These are phyloP conservation scores for Oceanodroma tethys DNA, from an alignment of 2,113 vertebrate genomes.

Conservation along the genomic window DNA sequence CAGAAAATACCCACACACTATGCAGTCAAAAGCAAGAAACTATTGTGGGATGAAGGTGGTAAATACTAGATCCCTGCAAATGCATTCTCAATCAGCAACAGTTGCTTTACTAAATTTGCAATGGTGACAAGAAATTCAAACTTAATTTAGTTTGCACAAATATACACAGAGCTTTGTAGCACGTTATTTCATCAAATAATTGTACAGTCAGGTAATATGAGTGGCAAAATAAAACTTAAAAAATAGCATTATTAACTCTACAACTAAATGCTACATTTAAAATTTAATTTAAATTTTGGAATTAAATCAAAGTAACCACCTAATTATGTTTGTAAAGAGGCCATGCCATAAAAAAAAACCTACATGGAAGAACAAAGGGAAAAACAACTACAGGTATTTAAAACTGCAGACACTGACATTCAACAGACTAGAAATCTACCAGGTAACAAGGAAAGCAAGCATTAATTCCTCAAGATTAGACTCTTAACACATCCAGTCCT, in stretches of 20 bases:
- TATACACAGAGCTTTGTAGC: not conserved
- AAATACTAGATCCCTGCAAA: not conserved
- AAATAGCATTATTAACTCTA: not conserved
- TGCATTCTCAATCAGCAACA: not conserved
- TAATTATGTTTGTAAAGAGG: not conserved
- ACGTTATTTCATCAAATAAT: not conserved
- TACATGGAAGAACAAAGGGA: not conserved
- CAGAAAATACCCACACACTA: not conserved
- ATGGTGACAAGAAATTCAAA: not conserved
- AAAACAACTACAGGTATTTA: not conserved
- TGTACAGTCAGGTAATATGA: not conserved
- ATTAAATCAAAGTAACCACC: not conserved
- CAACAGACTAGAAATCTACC: not conserved
- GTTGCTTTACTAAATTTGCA: not conserved
- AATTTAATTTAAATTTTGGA: not conserved
- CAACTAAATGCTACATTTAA: not conserved
- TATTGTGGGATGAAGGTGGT: not conserved
- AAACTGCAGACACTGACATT: not conserved
- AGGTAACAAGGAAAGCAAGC: not conserved
- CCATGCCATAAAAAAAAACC: not conserved
- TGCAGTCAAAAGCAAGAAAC: not conserved
- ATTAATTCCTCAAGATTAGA: not conserved
- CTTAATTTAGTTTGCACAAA: not conserved
- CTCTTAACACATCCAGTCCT: not conserved
- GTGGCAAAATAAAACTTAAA: not conserved